Percentiles rank a stretch among this genome's conserved stretches.
These are phyloP conservation scores for Drosophila lacteicornis DNA, from an alignment of 1,140 invertebrate genomes.

Conservation along the genomic window DNA sequence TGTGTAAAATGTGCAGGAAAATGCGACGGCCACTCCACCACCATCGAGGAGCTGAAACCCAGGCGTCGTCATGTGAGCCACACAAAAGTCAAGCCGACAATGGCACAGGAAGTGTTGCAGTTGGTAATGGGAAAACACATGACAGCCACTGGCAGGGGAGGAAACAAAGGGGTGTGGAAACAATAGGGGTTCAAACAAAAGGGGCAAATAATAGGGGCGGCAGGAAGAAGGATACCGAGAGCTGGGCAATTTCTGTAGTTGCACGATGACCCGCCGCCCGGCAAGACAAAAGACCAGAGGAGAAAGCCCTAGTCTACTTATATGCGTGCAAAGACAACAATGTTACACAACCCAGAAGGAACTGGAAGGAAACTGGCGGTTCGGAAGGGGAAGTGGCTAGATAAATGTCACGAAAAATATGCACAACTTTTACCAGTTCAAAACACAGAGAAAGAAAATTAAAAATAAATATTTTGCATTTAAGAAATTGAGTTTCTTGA, in stretches of 20 bases:
- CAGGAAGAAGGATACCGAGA: slow-evolving; percentile 21
- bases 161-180: slow-evolving; percentile 11
- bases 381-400: background rate
- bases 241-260: slow-evolving; percentile 58
- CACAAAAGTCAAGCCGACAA: slow-evolving; percentile 46
- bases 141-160: slow-evolving; percentile 35
- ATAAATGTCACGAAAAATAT: slow-evolving; percentile 60
- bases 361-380: slow-evolving; percentile 8
- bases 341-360: slow-evolving; percentile 11
- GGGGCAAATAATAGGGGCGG: slow-evolving; percentile 19
- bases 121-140: slow-evolving; percentile 61
- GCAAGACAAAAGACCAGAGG: slow-evolving; percentile 16
- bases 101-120: slow-evolving; percentile 55
- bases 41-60: slow-evolving; percentile 1
- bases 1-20: slow-evolving; percentile 60
- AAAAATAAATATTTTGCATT: background rate
- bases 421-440: slow-evolving; percentile 60
- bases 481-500: background rate
- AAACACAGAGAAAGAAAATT: slow-evolving; percentile 3
- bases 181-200: slow-evolving; percentile 25
- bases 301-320: slow-evolving; percentile 9
- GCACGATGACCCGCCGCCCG: slow-evolving; percentile 50
- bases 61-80: slow-evolving; percentile 38
- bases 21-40: slow-evolving; percentile 8
- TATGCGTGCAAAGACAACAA: slow-evolving; percentile 37